Conservation (phyloP, 2,888 invertebrate species). For the Philonicus albiceps region DNA sequence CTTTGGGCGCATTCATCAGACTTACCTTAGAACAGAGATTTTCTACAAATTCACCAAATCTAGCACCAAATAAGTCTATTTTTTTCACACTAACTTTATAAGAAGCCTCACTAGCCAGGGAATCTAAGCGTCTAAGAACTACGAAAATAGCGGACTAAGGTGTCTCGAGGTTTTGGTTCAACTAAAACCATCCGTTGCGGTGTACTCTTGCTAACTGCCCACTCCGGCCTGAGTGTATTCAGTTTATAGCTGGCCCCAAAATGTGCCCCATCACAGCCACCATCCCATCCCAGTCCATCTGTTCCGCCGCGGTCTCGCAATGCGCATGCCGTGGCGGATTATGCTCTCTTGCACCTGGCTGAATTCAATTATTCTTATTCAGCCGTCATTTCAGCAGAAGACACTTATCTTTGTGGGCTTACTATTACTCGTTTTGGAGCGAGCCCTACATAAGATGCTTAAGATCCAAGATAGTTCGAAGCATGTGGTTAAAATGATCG, state of each 20-base stretch:
- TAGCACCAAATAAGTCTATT: not conserved
- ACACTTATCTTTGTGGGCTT: not conserved
- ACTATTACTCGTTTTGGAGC: not conserved
- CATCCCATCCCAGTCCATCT: not conserved
- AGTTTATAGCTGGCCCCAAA: conserved; percentile 64
- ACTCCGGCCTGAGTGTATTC: conserved; percentile 59
- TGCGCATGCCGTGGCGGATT: not conserved
- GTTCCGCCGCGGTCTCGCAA: not conserved
- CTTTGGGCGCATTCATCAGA: not conserved
- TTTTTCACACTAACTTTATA: not conserved
- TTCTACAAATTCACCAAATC: not conserved
- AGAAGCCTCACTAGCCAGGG: not conserved
- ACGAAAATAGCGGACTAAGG: not conserved
- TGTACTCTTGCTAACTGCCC: conserved; percentile 63
- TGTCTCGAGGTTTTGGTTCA: conserved; percentile 1
- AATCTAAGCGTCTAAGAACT: not conserved
- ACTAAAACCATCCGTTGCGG: conserved; percentile 59
- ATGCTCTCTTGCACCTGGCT: conserved; percentile 32
- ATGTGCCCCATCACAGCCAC: conserved; percentile 37
- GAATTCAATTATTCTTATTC: not conserved
- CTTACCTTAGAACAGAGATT: conserved; percentile 33
- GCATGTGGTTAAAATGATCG: not conserved
- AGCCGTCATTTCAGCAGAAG: conserved; percentile 4
- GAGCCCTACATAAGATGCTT: not conserved
- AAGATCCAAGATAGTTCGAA: not conserved